Conservation (phyloP, 1,140 invertebrate genomes). For the Euborellia annulipes region DNA sequence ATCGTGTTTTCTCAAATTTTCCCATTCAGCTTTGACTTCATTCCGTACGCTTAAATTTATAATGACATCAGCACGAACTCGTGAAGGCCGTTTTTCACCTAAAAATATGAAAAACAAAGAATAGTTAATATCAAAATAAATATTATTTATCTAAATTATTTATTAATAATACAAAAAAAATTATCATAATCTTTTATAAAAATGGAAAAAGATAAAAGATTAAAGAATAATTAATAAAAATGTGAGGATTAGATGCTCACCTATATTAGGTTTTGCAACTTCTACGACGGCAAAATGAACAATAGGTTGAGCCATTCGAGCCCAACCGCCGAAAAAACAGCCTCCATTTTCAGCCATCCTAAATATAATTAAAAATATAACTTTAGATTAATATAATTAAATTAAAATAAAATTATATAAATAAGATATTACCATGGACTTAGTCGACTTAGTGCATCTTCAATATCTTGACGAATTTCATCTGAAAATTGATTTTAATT, state of each 20-base stretch:
- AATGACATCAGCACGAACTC: conserved; percentile 86
- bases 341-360: conserved; percentile 75
- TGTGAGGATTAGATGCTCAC: too few species aligned
- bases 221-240: too few species aligned
- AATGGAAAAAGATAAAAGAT: too few species aligned
- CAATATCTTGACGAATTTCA: conserved; percentile 96
- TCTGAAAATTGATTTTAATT: conserved; percentile 38
- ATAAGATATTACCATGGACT: conserved; percentile 69
- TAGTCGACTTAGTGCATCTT: conserved; percentile 85
- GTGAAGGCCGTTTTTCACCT: conserved; percentile 84
- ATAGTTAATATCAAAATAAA: conserved; percentile 2
- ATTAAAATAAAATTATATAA: not conserved
- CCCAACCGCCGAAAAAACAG: conserved; percentile 91
- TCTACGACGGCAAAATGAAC: conserved; percentile 88
- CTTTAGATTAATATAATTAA: conserved; percentile 1
- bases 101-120: too few species aligned
- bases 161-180: too few species aligned
- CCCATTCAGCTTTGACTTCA: conserved; percentile 95
- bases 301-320: conserved; percentile 94
- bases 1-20: conserved; percentile 90
- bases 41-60: conserved; percentile 78
- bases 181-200: too few species aligned
- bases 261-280: conserved; percentile 74
- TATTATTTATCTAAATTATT: too few species aligned
- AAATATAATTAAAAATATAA: conserved; percentile 10